phyloP scores from a whole-genome alignment of 2,888 invertebrate species.

The Nomada hirtipes region DNA sequence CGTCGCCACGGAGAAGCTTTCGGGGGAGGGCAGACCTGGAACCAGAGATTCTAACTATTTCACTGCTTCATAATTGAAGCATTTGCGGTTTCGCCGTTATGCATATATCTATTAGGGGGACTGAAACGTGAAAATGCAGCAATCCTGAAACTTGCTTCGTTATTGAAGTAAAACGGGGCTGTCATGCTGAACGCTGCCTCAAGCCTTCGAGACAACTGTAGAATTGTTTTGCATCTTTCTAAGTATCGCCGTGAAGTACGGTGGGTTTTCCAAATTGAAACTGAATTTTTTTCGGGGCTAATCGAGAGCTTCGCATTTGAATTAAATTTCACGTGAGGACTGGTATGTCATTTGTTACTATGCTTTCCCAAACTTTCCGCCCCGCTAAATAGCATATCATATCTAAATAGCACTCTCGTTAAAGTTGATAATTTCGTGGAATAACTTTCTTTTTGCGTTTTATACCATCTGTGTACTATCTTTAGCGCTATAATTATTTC shows the following conservation, averaged over 20 bases:
- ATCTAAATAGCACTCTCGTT: too few species aligned
- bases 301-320: too few species aligned
- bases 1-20: slow-evolving; percentile 43
- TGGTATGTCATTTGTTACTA: too few species aligned
- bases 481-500: too few species aligned
- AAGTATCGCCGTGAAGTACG: background rate
- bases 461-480: too few species aligned
- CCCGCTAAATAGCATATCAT: too few species aligned
- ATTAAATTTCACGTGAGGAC: too few species aligned
- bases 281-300: too few species aligned
- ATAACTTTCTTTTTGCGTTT: too few species aligned
- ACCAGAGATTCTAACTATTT: slow-evolving; percentile 78
- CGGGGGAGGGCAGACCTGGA: slow-evolving; percentile 36
- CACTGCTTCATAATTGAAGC: slow-evolving; percentile 83
- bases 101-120: slow-evolving; percentile 69
- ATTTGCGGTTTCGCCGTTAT: slow-evolving; percentile 78
- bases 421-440: too few species aligned
- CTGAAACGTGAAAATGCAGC: slow-evolving; percentile 65
- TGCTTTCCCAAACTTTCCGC: too few species aligned
- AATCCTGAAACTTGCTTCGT: slow-evolving; percentile 66
- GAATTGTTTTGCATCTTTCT: background rate
- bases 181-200: slow-evolving; percentile 8
- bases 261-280: too few species aligned
- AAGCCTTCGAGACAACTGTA: background rate
- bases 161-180: slow-evolving; percentile 46